Evolutionary conservation across 2,113 vertebrate genomes (phyloP).

Genomic region (Catagonus wagneri): DNA sequence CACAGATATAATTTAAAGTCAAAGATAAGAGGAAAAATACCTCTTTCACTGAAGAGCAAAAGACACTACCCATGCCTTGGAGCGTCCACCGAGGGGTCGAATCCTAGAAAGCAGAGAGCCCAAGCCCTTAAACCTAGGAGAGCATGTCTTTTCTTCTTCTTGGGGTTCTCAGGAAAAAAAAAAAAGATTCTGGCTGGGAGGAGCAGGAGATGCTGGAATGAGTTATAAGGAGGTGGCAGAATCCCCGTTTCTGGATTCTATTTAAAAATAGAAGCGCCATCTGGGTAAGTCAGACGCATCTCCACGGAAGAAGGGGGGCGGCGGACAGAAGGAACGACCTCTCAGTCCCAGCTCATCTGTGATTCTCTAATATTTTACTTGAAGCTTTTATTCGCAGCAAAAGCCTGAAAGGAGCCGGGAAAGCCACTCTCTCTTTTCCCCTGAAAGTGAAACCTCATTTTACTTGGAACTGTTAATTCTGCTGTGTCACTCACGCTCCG

Average conservation of each 20-base stretch:
- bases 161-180: background rate
- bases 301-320: conserved; percentile 27
- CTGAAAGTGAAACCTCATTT: conserved; percentile 37
- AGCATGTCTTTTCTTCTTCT: background rate
- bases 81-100: background rate
- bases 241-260: conserved; percentile 73
- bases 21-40: background rate
- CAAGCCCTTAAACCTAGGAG: background rate
- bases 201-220: conserved; percentile 63
- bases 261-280: conserved; percentile 81
- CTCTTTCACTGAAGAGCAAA: background rate
- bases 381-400: conserved; percentile 33
- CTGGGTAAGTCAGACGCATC: conserved; percentile 73
- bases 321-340: background rate
- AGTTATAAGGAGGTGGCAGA: conserved; percentile 77
- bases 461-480: conserved; percentile 39
- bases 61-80: background rate
- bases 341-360: conserved; percentile 44
- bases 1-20: background rate
- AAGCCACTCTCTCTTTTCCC: conserved; percentile 49
- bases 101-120: background rate
- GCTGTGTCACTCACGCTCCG: background rate
- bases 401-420: conserved; percentile 49
- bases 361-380: conserved; percentile 65
- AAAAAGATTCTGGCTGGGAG: conserved; percentile 59